Evolutionary conservation across 2,888 invertebrate species (phyloP).

Genomic region (Exephanes ischioxanthus): DNA sequence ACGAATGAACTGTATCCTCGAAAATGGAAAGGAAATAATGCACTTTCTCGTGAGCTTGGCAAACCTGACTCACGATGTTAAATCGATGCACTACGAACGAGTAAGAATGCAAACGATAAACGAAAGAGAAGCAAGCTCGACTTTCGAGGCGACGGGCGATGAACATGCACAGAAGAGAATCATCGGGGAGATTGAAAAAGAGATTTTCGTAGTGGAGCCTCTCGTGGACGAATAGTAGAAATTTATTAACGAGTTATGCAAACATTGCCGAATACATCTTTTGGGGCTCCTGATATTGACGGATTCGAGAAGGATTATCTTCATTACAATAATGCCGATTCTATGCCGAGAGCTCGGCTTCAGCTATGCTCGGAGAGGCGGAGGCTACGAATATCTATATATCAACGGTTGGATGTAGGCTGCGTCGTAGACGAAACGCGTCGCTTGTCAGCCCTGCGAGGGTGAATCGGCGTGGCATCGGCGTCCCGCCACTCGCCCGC

Average conservation of each 20-base stretch:
- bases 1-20: constrained; percentile 33
- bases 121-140: neutral
- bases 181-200: constrained; percentile 41
- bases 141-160: neutral
- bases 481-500: constrained; percentile 74
- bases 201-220: constrained; percentile 43
- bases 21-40: constrained; percentile 33
- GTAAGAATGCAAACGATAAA: neutral
- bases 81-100: neutral
- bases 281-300: neutral
- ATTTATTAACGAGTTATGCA: neutral
- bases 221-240: neutral
- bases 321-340: constrained; percentile 13
- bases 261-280: neutral
- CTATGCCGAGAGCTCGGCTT: constrained; percentile 1
- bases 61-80: constrained; percentile 47
- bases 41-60: constrained; percentile 47
- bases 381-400: constrained; percentile 2
- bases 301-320: neutral
- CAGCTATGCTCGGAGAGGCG: neutral
- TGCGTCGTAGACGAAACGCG: constrained; percentile 76
- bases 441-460: constrained; percentile 50
- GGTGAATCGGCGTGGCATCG: constrained; percentile 66
- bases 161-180: neutral
- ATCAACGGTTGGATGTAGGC: constrained; percentile 67